phyloP scores from a whole-genome alignment of 2,888 invertebrate genomes.

The Calameuta pallipes region DNA sequence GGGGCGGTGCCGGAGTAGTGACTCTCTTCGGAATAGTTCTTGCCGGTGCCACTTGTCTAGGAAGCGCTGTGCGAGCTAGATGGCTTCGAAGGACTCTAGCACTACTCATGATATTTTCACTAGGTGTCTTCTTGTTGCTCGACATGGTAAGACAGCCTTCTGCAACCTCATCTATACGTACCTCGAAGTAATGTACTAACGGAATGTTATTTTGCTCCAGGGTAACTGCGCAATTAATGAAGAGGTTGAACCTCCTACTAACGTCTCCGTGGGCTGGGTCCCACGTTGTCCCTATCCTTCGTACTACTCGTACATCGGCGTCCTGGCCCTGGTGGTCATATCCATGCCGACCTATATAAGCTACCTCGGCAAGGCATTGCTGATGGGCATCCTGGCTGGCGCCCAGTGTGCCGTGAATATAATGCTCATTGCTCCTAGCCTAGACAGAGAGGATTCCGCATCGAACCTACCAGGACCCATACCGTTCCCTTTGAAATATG shows the following conservation, averaged over 20 bases:
- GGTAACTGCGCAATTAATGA: slow-evolving; percentile 58
- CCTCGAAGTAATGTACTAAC: not conserved
- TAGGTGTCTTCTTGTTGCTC: slow-evolving; percentile 56
- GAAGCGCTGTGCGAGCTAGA: slow-evolving; percentile 60
- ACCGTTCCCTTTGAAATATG: slow-evolving; percentile 68
- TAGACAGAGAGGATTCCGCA: slow-evolving; percentile 72
- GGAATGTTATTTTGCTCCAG: slow-evolving; percentile 35
- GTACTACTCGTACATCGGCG: slow-evolving; percentile 79
- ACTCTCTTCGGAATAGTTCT: slow-evolving; percentile 58
- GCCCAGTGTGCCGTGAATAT: slow-evolving; percentile 74
- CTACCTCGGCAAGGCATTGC: slow-evolving; percentile 75
- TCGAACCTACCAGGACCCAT: slow-evolving; percentile 67
- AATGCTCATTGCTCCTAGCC: slow-evolving; percentile 68
- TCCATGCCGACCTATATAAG: slow-evolving; percentile 79
- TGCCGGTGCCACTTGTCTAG: slow-evolving; percentile 61
- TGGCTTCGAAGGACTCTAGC: slow-evolving; percentile 62
- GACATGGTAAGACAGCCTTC: slow-evolving; percentile 51
- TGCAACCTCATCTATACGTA: not conserved
- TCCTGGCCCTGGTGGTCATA: slow-evolving; percentile 76
- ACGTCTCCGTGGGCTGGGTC: slow-evolving; percentile 58
- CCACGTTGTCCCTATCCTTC: slow-evolving; percentile 75
- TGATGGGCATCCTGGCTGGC: slow-evolving; percentile 73
- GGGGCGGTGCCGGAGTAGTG: slow-evolving; percentile 60
- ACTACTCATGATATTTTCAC: slow-evolving; percentile 59
- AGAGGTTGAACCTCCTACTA: slow-evolving; percentile 45